phyloP scores from a whole-genome alignment of 2,113 vertebrate genomes.

The Melierax canorus region DNA sequence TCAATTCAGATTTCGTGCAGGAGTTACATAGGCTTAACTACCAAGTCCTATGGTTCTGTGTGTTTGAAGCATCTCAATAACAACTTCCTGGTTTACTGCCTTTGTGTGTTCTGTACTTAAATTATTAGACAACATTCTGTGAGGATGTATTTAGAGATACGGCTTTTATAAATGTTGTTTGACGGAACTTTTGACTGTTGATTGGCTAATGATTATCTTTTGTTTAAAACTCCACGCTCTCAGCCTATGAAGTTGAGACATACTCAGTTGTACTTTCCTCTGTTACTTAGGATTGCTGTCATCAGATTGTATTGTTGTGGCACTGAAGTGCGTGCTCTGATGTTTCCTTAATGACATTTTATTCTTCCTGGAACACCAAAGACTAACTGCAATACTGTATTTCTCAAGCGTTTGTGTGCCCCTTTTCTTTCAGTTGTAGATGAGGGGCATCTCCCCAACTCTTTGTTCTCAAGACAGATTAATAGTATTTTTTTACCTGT shows the following conservation, averaged over 20 bases:
- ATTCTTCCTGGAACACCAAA: background rate
- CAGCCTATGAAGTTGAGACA: background rate
- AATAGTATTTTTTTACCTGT: background rate
- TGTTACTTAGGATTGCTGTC: background rate
- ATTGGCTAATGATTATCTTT: background rate
- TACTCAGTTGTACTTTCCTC: background rate
- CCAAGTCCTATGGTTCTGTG: background rate
- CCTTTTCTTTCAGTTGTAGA: background rate
- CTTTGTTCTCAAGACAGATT: background rate
- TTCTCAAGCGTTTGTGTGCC: background rate
- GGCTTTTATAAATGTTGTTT: background rate
- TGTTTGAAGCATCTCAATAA: background rate
- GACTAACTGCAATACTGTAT: background rate
- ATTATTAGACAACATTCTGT: rapidly evolving
- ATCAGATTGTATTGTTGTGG: background rate
- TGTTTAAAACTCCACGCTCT: background rate
- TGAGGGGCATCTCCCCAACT: background rate
- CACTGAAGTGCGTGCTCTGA: background rate
- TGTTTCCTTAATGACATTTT: background rate
- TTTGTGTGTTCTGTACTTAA: background rate
- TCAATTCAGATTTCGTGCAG: background rate
- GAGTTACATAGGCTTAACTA: background rate
- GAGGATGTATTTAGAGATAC: background rate
- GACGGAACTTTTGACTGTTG: background rate
- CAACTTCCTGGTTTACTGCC: background rate